Conservation (phyloP, 1,140 invertebrate species). For the Drosophila sturtevanti region DNA sequence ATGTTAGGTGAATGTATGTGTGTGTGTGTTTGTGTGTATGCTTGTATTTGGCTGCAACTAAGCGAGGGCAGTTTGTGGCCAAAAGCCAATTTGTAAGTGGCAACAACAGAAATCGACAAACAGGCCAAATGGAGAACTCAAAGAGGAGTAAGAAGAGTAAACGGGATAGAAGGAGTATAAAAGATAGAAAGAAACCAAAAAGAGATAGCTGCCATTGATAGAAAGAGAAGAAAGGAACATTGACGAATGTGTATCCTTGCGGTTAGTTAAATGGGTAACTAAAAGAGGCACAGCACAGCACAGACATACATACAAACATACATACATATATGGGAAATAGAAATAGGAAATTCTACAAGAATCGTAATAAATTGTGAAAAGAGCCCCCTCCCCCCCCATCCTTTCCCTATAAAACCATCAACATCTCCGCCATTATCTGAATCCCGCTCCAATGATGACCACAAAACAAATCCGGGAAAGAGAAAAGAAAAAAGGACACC, state of each 20-base stretch:
- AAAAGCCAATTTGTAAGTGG: slow-evolving; percentile 61
- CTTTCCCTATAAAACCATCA: no score
- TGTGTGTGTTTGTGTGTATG: background rate
- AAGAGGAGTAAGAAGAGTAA: background rate
- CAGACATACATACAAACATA: no score
- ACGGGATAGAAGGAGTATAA: background rate
- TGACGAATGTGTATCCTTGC: slow-evolving; percentile 57
- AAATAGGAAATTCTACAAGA: slow-evolving; percentile 45
- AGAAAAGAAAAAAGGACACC: background rate
- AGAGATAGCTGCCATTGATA: background rate
- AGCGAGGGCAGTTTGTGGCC: slow-evolving; percentile 55
- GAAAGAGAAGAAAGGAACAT: slow-evolving; percentile 4
- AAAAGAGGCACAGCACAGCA: slow-evolving; percentile 43
- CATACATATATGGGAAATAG: slow-evolving; percentile 48
- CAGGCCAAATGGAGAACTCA: slow-evolving; percentile 21
- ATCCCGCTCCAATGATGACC: background rate
- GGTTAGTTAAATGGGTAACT: slow-evolving; percentile 57
- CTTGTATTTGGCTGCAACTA: slow-evolving; percentile 18
- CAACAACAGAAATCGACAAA: slow-evolving; percentile 54
- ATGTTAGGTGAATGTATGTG: background rate
- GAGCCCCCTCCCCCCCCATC: background rate
- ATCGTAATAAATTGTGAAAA: slow-evolving; percentile 48
- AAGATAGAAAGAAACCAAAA: background rate
- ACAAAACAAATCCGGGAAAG: background rate
- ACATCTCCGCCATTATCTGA: background rate